These are phyloP conservation scores for Rhagoletis zephyria DNA, from an alignment of 1,140 invertebrate genomes.

Conservation along the genomic window DNA sequence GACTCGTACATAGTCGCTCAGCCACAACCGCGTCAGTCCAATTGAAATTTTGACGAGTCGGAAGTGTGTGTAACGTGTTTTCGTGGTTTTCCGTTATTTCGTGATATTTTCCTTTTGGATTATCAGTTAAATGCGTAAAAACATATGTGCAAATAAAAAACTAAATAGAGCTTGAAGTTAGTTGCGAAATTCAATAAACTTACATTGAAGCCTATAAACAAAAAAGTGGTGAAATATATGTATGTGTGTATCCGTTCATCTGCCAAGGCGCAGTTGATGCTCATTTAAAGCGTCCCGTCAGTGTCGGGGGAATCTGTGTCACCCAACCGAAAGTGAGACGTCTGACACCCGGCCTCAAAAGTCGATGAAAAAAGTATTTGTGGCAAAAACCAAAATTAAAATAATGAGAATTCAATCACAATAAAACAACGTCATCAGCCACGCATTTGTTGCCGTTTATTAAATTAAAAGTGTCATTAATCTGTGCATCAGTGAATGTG, in stretches of 20 bases:
- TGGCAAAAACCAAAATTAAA: neutral
- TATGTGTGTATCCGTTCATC: neutral
- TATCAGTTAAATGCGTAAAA: neutral
- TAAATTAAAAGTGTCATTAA: neutral
- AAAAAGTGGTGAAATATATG: conserved; percentile 6
- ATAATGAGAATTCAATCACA: neutral
- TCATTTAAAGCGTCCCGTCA: conserved; percentile 2
- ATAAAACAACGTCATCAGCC: neutral
- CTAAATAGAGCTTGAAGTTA: neutral
- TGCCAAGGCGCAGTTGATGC: neutral
- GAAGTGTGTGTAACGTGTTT: conserved; percentile 44
- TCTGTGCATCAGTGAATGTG: neutral
- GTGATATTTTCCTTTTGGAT: conserved; percentile 2
- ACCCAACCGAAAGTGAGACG: conserved; percentile 12
- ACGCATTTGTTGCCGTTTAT: neutral
- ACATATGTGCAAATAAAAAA: neutral
- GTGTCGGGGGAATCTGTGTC: conserved; percentile 37
- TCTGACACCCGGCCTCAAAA: neutral
- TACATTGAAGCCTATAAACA: neutral
- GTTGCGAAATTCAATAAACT: neutral
- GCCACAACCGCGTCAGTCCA: neutral
- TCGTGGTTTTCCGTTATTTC: conserved; percentile 9
- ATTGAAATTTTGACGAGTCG: neutral
- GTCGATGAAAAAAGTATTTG: neutral
- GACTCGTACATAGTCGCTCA: neutral